Percentiles rank a stretch among this genome's conserved stretches.
Conservation (phyloP, 2,113 vertebrate species). For the Salvator merianae region DNA sequence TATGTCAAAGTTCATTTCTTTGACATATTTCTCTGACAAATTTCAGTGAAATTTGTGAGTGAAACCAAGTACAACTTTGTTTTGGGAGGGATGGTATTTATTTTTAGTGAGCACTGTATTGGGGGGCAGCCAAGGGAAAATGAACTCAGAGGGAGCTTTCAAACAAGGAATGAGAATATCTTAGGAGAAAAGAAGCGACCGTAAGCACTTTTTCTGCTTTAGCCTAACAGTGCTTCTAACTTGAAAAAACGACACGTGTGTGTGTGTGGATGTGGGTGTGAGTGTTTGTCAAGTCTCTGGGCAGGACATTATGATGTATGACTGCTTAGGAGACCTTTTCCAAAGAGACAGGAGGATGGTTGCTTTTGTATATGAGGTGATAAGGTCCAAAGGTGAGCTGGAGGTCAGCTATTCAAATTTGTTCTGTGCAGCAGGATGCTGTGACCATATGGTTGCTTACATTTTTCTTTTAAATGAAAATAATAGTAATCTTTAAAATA, state of each 20-base stretch:
- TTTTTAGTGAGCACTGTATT: neutral
- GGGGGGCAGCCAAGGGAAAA: neutral
- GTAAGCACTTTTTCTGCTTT: neutral
- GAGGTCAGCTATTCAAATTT: neutral
- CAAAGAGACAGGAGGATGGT: neutral
- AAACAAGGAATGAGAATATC: neutral
- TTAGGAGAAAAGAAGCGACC: neutral
- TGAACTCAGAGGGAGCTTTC: neutral
- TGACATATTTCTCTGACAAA: too few species aligned
- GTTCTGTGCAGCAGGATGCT: neutral
- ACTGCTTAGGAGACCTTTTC: neutral
- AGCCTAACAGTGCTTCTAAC: neutral
- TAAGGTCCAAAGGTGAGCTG: neutral
- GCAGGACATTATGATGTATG: neutral
- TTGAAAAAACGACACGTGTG: neutral
- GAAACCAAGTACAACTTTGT: neutral
- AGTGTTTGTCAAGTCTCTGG: neutral
- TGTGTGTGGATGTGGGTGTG: neutral
- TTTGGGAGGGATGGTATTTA: neutral
- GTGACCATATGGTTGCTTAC: neutral
- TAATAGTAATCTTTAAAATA: neutral
- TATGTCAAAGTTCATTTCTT: neutral
- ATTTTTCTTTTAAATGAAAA: neutral
- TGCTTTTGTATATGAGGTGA: neutral
- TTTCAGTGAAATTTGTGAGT: neutral